A percentile compares a stretch with the other conserved stretches of the same genome.
These are phyloP conservation scores for Rhinoptilus africanus DNA, from an alignment of 2,113 vertebrate species.

Conservation along the genomic window DNA sequence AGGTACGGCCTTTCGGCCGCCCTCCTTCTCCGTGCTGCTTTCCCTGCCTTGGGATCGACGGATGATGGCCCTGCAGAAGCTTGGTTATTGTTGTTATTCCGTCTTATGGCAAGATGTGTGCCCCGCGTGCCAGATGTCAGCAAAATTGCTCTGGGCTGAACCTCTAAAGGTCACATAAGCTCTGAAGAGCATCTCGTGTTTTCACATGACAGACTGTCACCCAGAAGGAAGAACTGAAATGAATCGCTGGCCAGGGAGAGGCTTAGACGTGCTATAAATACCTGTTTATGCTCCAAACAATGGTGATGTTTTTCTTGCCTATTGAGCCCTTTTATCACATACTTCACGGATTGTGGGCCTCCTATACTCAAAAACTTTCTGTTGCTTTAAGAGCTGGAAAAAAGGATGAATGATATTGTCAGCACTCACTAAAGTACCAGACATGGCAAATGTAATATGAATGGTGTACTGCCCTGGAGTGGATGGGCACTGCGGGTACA, in stretches of 20 bases:
- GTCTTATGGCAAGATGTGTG: not conserved
- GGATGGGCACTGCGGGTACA: fast-evolving
- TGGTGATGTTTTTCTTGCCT: not conserved
- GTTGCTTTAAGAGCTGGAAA: not conserved
- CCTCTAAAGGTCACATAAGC: constrained; percentile 22
- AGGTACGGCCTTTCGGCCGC: not conserved
- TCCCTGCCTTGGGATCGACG: not conserved
- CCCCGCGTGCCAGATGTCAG: constrained; percentile 7
- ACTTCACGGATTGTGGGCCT: not conserved
- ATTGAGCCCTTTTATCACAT: not conserved
- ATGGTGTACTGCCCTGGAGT: not conserved
- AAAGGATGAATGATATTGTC: not conserved
- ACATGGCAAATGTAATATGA: not conserved
- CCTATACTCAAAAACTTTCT: not conserved
- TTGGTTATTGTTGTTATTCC: not conserved
- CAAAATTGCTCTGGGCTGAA: constrained; percentile 36
- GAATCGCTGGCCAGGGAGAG: not conserved
- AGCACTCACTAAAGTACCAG: not conserved
- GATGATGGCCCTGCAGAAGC: not conserved
- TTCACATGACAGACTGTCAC: constrained; percentile 1
- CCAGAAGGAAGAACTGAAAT: not conserved
- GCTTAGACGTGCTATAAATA: not conserved
- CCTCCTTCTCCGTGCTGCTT: not conserved
- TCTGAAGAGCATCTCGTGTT: constrained; percentile 30
- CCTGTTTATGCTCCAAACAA: not conserved